These are phyloP conservation scores for Sipha maydis DNA, from an alignment of 2,888 invertebrate species.

Conservation along the genomic window DNA sequence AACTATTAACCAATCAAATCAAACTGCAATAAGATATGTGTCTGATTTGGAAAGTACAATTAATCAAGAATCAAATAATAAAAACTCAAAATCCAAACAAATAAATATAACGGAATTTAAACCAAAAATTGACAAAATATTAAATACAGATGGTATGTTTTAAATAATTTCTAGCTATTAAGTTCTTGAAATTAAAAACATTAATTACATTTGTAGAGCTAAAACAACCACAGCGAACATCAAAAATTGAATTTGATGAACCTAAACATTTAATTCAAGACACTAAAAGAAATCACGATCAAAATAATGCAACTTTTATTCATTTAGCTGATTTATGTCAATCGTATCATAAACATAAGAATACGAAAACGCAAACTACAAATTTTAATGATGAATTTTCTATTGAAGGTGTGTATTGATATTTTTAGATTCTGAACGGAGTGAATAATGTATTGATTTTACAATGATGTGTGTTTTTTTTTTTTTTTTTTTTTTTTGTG, in stretches of 20 bases:
- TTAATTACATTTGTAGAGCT: slow-evolving; percentile 20
- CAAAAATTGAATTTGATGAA: slow-evolving; percentile 28
- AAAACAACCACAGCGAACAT: not conserved
- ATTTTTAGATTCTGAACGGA: too few species aligned
- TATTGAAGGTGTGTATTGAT: slow-evolving; percentile 13
- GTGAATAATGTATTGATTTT: too few species aligned
- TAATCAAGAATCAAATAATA: slow-evolving; percentile 26
- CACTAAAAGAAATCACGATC: not conserved
- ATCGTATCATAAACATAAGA: slow-evolving; percentile 21
- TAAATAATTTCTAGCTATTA: not conserved
- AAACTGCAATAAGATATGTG: slow-evolving; percentile 1
- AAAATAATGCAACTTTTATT: slow-evolving; percentile 15
- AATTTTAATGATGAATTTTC: not conserved
- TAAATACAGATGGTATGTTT: slow-evolving; percentile 32
- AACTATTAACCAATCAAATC: not conserved
- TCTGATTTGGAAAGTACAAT: not conserved
- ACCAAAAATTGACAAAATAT: slow-evolving; percentile 19
- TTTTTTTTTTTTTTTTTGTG: too few species aligned
- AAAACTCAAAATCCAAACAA: slow-evolving; percentile 40
- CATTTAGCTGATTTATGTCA: slow-evolving; percentile 36
- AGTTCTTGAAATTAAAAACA: not conserved
- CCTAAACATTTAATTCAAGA: slow-evolving; percentile 9
- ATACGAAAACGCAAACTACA: not conserved
- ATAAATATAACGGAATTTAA: slow-evolving; percentile 6
- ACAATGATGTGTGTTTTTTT: too few species aligned